Percentiles rank a stretch among this genome's conserved stretches.
phyloP scores from a whole-genome alignment of 1,140 invertebrate genomes.

The Mercenaria mercenaria region DNA sequence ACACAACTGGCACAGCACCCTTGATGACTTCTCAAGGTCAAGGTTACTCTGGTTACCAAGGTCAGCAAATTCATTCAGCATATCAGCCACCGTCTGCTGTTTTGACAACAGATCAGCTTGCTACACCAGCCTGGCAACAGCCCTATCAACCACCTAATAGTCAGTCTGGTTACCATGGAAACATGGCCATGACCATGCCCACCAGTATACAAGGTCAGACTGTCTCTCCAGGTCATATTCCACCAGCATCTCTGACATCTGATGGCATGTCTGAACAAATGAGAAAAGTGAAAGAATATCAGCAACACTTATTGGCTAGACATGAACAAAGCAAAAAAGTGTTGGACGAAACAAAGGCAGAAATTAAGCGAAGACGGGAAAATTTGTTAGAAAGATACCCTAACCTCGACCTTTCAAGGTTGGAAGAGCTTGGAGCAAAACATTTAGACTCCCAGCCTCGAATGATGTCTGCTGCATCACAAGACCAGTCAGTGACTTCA shows the following conservation, averaged over 20 bases:
- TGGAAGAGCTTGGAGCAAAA: constrained; percentile 59
- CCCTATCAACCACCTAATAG: neutral
- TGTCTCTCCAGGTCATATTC: constrained; percentile 38
- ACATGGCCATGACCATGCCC: constrained; percentile 44
- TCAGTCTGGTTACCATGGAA: neutral
- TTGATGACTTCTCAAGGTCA: constrained; percentile 21
- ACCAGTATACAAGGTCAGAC: constrained; percentile 23
- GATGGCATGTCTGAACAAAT: constrained; percentile 67
- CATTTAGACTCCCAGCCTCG: constrained; percentile 34
- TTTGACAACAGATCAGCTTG: constrained; percentile 53
- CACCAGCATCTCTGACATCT: constrained; percentile 63
- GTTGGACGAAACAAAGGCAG: constrained; percentile 75
- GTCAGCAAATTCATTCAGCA: constrained; percentile 15
- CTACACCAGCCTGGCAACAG: neutral
- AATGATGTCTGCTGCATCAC: neutral
- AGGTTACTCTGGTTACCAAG: constrained; percentile 36
- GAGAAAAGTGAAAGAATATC: constrained; percentile 78
- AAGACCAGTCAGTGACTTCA: neutral
- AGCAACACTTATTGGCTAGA: constrained; percentile 73
- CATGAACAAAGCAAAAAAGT: constrained; percentile 78
- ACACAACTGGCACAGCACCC: constrained; percentile 42
- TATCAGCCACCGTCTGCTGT: constrained; percentile 59
- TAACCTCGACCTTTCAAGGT: constrained; percentile 68
- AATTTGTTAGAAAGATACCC: constrained; percentile 73
- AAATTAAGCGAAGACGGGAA: constrained; percentile 74